Evolutionary conservation across 2,888 invertebrate species (phyloP).

Genomic region (Rhopalosiphum nymphaeae): DNA sequence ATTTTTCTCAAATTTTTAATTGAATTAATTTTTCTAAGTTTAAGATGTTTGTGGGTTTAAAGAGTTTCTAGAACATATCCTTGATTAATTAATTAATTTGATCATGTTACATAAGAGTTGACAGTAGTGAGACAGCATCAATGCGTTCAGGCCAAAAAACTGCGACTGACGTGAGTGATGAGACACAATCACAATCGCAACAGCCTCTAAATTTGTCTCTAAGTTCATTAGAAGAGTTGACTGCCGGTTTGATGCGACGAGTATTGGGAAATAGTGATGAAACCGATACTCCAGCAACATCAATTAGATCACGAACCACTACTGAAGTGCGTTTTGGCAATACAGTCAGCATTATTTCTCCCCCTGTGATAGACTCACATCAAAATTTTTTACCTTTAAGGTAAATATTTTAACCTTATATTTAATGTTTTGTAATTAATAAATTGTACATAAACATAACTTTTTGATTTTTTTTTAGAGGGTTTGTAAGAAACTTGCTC

Average conservation of each 20-base stretch:
- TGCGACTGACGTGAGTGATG: slow-evolving; percentile 32
- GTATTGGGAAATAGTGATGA: slow-evolving; percentile 68
- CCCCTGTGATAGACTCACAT: slow-evolving; percentile 36
- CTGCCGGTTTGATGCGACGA: slow-evolving; percentile 69
- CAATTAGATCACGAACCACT: slow-evolving; percentile 32
- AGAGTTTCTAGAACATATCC: neutral
- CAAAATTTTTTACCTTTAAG: slow-evolving; percentile 57
- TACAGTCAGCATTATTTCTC: slow-evolving; percentile 59
- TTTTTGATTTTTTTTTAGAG: slow-evolving; percentile 33
- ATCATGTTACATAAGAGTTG: slow-evolving; percentile 38
- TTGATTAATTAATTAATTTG: neutral
- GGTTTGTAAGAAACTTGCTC: slow-evolving; percentile 58
- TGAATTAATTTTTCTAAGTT: neutral
- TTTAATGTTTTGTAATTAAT: neutral
- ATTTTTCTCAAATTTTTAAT: neutral
- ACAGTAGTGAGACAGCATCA: slow-evolving; percentile 64
- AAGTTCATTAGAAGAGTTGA: slow-evolving; percentile 72
- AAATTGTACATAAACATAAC: neutral
- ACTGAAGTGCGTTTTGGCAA: slow-evolving; percentile 59
- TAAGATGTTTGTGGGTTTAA: neutral
- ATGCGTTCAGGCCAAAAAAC: slow-evolving; percentile 62
- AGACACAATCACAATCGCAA: slow-evolving; percentile 53
- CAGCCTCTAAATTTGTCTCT: slow-evolving; percentile 70
- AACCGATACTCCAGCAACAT: slow-evolving; percentile 38
- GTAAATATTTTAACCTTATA: neutral